Conservation (phyloP, 1,140 invertebrate genomes). For the Eueides isabella region DNA sequence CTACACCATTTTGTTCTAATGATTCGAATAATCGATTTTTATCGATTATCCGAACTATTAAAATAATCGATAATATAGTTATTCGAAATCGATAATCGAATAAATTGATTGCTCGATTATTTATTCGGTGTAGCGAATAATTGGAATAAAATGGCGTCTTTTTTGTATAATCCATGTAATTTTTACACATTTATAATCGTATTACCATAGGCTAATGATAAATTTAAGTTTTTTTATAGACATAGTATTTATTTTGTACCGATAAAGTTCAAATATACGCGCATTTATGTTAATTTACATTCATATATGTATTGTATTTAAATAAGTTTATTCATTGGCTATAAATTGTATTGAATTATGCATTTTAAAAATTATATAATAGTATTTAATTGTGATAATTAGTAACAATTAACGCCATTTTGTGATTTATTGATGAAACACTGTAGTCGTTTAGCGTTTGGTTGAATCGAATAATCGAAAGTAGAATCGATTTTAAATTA, state of each 20-base stretch:
- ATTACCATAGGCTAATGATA: slow-evolving; percentile 39
- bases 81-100: background rate
- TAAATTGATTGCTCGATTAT: background rate
- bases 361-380: slow-evolving; percentile 17
- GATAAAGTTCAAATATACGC: slow-evolving; percentile 28
- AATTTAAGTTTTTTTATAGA: slow-evolving; percentile 26
- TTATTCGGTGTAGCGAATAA: background rate
- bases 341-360: background rate
- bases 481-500: background rate
- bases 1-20: background rate
- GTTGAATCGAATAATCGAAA: background rate
- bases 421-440: slow-evolving; percentile 1
- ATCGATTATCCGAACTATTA: background rate
- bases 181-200: slow-evolving; percentile 54
- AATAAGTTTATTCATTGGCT: background rate
- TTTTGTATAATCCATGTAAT: slow-evolving; percentile 49
- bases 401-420: slow-evolving; percentile 12
- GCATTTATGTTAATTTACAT: slow-evolving; percentile 34
- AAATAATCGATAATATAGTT: background rate
- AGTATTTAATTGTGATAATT: slow-evolving; percentile 1
- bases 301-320: slow-evolving; percentile 32
- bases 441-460: background rate
- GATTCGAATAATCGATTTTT: background rate
- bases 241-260: slow-evolving; percentile 39
- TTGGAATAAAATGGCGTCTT: slow-evolving; percentile 8